Evolutionary conservation across 2,113 vertebrate species (phyloP), one percentile per base, ranked within the genome.

Genomic region (Scartelaos histophorus): DNA sequence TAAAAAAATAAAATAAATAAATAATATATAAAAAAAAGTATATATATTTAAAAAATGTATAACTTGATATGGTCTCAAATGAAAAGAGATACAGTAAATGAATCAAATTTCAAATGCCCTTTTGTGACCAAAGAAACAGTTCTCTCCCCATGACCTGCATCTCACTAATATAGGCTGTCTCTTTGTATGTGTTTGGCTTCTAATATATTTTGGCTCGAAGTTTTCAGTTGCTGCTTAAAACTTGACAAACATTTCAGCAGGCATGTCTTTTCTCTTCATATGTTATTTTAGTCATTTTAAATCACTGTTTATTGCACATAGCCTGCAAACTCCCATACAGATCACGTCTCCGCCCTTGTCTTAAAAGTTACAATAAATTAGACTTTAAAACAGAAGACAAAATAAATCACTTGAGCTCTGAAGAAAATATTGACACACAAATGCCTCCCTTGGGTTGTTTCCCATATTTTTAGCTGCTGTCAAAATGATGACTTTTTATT

Each of bases 381-480:
- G 64, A 75, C 77, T 72, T 75, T 67, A 67, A 79, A 77, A 75
- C 54, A 51, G 34, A 79, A 66, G 17, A 5, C 68, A 76, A 71
- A 71, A 2, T 6, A 82, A 87, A 81, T 67, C 5, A 76, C 75
- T 51, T 78, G 78, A 25, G 34, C 60, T 84, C 21, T 3, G 68
- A 78, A 81, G 81, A 66, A 83, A 78, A 84, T 90, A 88, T 90
- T 89, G 79, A 88, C 87, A 89, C n/a, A 58, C 72, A 67, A 21
- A 66, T 61, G 12, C 62, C 70, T 77, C 82, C 77, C 66, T 46
- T 62, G 77, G 85, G 79, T 78, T 72, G 73, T 87, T 85, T 74
- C 60, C 73, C 54, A 56, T 82, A 87, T 88, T 87, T 88, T 82
- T 85, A 88, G 87, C 81, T 71, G 45, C 81, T 89, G 87, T 84